Conservation (phyloP, 2,113 vertebrate species). For the Axis porcinus region DNA sequence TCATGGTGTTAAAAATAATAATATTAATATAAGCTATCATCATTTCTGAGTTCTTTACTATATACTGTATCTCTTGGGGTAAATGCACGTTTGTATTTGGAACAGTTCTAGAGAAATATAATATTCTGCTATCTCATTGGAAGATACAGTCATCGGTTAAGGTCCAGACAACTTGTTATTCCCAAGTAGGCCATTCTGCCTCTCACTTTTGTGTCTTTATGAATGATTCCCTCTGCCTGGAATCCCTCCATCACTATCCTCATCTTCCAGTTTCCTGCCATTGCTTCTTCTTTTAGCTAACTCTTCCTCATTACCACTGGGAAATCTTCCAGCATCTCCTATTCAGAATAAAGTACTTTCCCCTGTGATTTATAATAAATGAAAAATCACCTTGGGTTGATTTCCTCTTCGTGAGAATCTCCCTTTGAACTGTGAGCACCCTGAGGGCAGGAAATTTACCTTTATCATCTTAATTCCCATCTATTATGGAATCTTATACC, state of each 20-base stretch:
- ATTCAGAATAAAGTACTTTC: background rate
- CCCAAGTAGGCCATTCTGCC: background rate
- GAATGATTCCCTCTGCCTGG: background rate
- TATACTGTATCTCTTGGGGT: background rate
- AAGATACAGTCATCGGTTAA: background rate
- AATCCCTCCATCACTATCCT: background rate
- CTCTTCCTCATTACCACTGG: background rate
- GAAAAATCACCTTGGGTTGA: background rate
- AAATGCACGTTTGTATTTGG: background rate
- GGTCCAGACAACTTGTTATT: background rate
- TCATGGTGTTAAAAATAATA: background rate
- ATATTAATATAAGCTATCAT: background rate
- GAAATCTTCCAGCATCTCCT: background rate
- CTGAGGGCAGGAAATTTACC: background rate
- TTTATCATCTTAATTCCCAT: background rate
- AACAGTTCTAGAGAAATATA: background rate
- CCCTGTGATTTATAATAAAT: background rate
- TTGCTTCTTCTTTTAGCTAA: background rate
- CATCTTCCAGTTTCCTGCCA: background rate
- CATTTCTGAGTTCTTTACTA: background rate
- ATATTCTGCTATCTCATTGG: background rate
- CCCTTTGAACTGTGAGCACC: background rate
- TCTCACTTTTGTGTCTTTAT: background rate
- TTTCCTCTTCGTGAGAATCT: background rate
- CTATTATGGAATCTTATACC: conserved; percentile 10